A percentile compares a stretch with the other conserved stretches of the same genome.
Conservation (phyloP, 1,140 invertebrate genomes). For the Notospermus geniculatus region DNA sequence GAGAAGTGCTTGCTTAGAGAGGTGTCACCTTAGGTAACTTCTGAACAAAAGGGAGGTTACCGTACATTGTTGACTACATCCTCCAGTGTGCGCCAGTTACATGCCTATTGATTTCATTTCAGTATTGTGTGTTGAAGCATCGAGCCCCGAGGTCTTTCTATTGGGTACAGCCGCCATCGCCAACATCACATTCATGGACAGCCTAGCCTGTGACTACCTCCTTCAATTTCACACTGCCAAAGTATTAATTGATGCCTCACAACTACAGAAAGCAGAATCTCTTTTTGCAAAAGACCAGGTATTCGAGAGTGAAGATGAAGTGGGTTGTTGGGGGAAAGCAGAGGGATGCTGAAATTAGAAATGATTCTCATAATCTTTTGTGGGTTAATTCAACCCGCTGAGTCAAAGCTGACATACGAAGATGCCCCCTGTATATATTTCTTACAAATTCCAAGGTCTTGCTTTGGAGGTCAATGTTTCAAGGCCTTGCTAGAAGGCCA, state of each 20-base stretch:
- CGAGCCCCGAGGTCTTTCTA: slow-evolving; percentile 74
- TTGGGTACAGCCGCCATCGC: slow-evolving; percentile 79
- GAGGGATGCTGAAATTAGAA: too few relatives aligned
- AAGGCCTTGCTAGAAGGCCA: too few relatives aligned
- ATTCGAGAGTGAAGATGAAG: slow-evolving; percentile 18
- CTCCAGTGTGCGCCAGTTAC: slow-evolving; percentile 8
- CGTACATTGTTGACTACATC: too few relatives aligned
- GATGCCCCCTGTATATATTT: too few relatives aligned
- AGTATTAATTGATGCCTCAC: slow-evolving; percentile 54
- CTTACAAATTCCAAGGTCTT: too few relatives aligned
- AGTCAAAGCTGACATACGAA: too few relatives aligned
- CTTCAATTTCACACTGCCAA: slow-evolving; percentile 59
- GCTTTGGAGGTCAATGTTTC: too few relatives aligned
- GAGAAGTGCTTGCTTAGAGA: not conserved
- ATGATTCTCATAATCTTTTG: too few relatives aligned
- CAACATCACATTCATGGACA: slow-evolving; percentile 79
- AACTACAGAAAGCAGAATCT: slow-evolving; percentile 50
- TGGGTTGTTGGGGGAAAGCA: too few relatives aligned
- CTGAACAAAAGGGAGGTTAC: too few relatives aligned
- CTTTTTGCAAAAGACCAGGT: slow-evolving; percentile 76
- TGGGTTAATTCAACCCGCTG: too few relatives aligned
- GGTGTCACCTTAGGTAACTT: too few relatives aligned
- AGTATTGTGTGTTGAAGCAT: slow-evolving; percentile 65
- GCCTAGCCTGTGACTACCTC: slow-evolving; percentile 65
- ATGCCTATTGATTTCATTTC: slow-evolving; percentile 22